Conservation (phyloP, 2,113 vertebrate genomes). For the Microcebus jonahi region DNA sequence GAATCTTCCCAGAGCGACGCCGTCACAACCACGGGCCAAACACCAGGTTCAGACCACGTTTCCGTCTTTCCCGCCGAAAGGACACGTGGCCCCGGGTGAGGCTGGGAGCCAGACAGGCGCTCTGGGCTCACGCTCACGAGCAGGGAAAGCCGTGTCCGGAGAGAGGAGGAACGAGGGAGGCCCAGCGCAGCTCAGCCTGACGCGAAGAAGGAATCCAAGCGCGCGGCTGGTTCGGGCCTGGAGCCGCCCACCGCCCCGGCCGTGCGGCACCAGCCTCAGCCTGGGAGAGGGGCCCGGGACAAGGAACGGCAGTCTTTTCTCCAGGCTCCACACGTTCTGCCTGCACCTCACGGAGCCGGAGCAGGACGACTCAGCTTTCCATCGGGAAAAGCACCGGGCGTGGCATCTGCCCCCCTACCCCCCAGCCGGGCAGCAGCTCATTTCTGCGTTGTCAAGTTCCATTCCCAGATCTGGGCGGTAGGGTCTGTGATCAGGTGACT, state of each 20-base stretch:
- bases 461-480: not conserved
- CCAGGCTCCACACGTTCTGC: not conserved
- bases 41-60: not conserved
- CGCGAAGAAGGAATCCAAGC: not conserved
- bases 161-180: not conserved
- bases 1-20: constrained; percentile 11
- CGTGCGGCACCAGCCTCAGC: not conserved
- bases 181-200: not conserved
- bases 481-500: not conserved
- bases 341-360: not conserved
- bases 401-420: rapidly evolving
- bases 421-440: not conserved
- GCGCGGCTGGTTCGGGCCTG: not conserved
- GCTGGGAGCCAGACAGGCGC: not conserved
- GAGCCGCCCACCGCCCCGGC: not conserved
- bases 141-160: not conserved
- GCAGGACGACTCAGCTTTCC: not conserved
- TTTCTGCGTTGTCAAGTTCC: not conserved
- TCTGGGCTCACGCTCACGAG: rapidly evolving
- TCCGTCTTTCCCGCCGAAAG: not conserved
- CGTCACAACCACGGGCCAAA: not conserved
- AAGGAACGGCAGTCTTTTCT: not conserved
- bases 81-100: not conserved
- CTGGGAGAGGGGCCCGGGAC: not conserved
- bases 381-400: not conserved